phyloP scores from a whole-genome alignment of 1,140 invertebrate genomes.

The Aphis gossypii region DNA sequence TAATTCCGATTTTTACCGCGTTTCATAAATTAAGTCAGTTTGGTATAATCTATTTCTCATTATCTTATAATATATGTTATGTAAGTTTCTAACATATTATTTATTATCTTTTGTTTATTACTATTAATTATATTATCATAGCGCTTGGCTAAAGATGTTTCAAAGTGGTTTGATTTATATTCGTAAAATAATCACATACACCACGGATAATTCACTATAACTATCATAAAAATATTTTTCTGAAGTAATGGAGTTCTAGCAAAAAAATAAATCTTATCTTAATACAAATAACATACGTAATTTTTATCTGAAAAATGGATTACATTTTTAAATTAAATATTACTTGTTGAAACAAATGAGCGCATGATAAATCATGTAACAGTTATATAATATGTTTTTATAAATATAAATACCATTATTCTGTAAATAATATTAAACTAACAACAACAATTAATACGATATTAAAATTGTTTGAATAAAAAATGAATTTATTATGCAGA shows the following conservation, averaged over 20 bases:
- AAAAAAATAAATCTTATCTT: neutral
- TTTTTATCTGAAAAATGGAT: neutral
- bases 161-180: constrained; percentile 16
- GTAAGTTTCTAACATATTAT: constrained; percentile 34
- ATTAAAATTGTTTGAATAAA: neutral
- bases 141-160: neutral
- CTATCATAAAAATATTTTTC: neutral
- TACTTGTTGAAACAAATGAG: neutral
- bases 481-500: neutral
- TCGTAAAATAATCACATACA: neutral
- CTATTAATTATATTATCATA: neutral
- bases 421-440: neutral
- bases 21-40: constrained; percentile 28
- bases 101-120: constrained; percentile 22
- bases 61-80: constrained; percentile 21
- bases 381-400: neutral
- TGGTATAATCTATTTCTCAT: constrained; percentile 44
- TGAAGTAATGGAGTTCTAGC: neutral
- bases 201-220: neutral
- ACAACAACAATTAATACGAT: neutral
- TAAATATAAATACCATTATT: too few species aligned
- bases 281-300: neutral
- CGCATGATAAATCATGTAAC: neutral
- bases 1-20: constrained; percentile 26
- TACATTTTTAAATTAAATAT: neutral